phyloP scores from a whole-genome alignment of 2,113 vertebrate genomes.

The Callipepla californica region DNA sequence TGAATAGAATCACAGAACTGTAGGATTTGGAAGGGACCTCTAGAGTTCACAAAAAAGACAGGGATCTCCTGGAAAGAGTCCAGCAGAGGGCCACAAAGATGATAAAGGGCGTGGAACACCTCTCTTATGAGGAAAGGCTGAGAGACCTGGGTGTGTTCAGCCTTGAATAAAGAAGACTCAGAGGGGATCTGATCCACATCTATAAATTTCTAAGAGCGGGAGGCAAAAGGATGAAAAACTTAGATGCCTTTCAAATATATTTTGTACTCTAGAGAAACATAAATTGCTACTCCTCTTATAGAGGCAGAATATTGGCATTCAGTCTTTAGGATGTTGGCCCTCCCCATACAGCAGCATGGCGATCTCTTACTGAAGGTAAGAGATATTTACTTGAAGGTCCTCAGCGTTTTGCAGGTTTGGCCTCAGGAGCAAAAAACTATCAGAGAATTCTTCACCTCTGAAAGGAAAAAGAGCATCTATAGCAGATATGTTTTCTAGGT shows the following conservation, averaged over 20 bases:
- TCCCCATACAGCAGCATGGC: accelerated
- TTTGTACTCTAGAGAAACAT: not conserved
- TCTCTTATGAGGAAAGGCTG: too few species aligned
- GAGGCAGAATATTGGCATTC: not conserved
- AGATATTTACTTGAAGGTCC: not conserved
- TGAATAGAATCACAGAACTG: too few species aligned
- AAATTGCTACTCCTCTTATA: not conserved
- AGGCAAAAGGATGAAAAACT: too few species aligned
- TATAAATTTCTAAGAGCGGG: too few species aligned
- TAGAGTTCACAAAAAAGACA: too few species aligned
- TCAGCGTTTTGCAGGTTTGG: not conserved
- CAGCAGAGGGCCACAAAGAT: too few species aligned
- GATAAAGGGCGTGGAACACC: too few species aligned
- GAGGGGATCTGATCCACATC: too few species aligned
- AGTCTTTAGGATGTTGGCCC: not conserved
- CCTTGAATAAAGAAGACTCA: too few species aligned
- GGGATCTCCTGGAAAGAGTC: too few species aligned
- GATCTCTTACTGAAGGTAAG: not conserved
- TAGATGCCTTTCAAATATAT: not conserved
- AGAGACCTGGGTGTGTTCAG: too few species aligned
- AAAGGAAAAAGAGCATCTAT: not conserved
- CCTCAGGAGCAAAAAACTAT: not conserved
- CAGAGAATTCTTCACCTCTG: not conserved
- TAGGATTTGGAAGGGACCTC: too few species aligned
- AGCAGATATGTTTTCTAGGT: not conserved